Conservation (phyloP, 2,888 invertebrate species). For the Arctia plantaginis region DNA sequence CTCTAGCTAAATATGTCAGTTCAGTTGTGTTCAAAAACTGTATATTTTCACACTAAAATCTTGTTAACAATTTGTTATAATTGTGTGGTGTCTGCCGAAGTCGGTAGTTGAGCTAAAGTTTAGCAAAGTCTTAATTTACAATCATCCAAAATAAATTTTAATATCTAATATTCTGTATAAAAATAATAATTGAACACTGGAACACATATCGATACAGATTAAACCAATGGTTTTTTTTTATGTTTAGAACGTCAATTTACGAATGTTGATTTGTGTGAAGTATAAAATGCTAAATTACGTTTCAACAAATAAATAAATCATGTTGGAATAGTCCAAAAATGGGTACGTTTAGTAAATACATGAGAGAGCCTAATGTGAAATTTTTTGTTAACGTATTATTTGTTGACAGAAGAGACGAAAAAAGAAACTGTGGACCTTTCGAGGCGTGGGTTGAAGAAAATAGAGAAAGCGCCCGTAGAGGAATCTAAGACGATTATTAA, state of each 20-base stretch:
- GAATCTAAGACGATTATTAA: constrained; percentile 89
- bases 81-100: background rate
- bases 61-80: background rate
- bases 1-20: background rate
- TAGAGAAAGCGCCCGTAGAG: constrained; percentile 90
- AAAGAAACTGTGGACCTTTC: constrained; percentile 91
- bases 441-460: constrained; percentile 92
- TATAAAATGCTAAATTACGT: constrained; percentile 58
- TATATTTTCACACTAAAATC: background rate
- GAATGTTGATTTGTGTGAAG: constrained; percentile 67
- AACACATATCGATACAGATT: background rate
- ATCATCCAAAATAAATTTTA: background rate
- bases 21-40: background rate
- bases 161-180: background rate
- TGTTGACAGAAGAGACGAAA: constrained; percentile 60
- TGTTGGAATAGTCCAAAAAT: constrained; percentile 64
- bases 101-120: background rate
- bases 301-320: constrained; percentile 63
- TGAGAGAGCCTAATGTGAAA: constrained; percentile 1
- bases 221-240: background rate
- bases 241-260: constrained; percentile 66
- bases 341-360: constrained; percentile 61
- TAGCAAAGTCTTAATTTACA: background rate
- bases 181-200: background rate
- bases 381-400: constrained; percentile 18